Base-by-base conservation (phyloP, 1,140 invertebrate species). In the Neodiprion virginianus region DNA sequence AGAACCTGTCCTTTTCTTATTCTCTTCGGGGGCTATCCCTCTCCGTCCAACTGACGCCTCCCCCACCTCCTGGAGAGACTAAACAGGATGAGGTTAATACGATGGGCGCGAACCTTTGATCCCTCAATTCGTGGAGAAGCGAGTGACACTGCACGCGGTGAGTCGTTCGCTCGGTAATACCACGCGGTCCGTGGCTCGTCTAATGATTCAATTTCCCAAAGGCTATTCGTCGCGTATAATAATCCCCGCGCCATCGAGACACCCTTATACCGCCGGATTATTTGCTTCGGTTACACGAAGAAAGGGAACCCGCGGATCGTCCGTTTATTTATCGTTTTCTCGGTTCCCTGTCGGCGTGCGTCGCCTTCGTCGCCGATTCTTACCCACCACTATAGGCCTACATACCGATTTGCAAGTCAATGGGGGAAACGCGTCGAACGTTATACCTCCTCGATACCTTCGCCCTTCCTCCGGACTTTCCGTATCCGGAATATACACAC, bases 381-480 rank as follows among this genome's bases (percentile, higher is more conserved):
- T 40, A 17, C 53, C 53, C 5, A 61, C 5, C 4, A 1, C 28
- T 40, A 40, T 3, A 5, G 28, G 76, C 73, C 75, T 61, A 74
- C 69, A 70, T 74, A 65, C 17, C 17, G 73, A 83, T 83, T 83
- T 83, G 81, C 81, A 83, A 83, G 80, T 83, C 80, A 83, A 83
- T 83, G 79, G 28, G 28, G 28, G 50, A 78, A 80, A 76, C 78
- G 79, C 77, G 74, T 73, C 74, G 72, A 79, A 82, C 79, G 28
- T 82, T 81, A 83, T 40, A 40, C 28, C 28, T 40, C 28, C 28
- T 40, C 28, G 28, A 40, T 40, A 40, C 28, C 28, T 40, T 83
- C 80, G 79, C 73, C 72, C 77, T 79, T 40, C 28, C 28, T 40
- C 82, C 80, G 79, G 73, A 70, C 76, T 79, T 79, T 81, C 76